phyloP scores from a whole-genome alignment of 2,888 invertebrate genomes.

The Parnassius glacialis region DNA sequence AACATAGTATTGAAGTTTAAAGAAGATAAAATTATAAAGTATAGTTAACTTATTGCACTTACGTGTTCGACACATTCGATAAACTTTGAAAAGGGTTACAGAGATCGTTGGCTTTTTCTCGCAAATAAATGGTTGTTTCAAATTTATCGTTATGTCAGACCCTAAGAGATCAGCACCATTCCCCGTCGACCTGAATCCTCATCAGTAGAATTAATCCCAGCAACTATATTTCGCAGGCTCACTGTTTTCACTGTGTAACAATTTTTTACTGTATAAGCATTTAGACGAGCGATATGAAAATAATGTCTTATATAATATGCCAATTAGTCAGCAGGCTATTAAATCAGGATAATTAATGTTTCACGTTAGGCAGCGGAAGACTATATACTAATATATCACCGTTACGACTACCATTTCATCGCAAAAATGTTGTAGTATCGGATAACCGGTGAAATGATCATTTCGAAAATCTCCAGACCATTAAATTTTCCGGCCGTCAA shows the following conservation, averaged over 20 bases:
- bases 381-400: too few species aligned
- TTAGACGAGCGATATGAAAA: too few species aligned
- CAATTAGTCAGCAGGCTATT: too few species aligned
- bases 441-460: too few species aligned
- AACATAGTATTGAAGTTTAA: slow-evolving; percentile 1
- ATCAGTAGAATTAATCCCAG: slow-evolving; percentile 36
- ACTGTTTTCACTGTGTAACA: slow-evolving; percentile 1
- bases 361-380: too few species aligned
- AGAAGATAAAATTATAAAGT: slow-evolving; percentile 8
- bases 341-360: too few species aligned
- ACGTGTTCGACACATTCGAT: slow-evolving; percentile 36
- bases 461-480: neutral
- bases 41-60: slow-evolving; percentile 23
- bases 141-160: slow-evolving; percentile 49
- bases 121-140: slow-evolving; percentile 48
- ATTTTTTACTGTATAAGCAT: neutral
- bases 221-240: slow-evolving; percentile 40
- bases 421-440: too few species aligned
- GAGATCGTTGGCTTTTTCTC: slow-evolving; percentile 36
- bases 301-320: too few species aligned
- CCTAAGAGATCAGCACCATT: slow-evolving; percentile 38
- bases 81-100: slow-evolving; percentile 53
- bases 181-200: slow-evolving; percentile 35
- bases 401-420: too few species aligned
- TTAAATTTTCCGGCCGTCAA: neutral